Evolutionary conservation across 2,797 vertebrate species (phyloP), one percentile per base, ranked within the genome.

Genomic region (Danionella dracula): DNA sequence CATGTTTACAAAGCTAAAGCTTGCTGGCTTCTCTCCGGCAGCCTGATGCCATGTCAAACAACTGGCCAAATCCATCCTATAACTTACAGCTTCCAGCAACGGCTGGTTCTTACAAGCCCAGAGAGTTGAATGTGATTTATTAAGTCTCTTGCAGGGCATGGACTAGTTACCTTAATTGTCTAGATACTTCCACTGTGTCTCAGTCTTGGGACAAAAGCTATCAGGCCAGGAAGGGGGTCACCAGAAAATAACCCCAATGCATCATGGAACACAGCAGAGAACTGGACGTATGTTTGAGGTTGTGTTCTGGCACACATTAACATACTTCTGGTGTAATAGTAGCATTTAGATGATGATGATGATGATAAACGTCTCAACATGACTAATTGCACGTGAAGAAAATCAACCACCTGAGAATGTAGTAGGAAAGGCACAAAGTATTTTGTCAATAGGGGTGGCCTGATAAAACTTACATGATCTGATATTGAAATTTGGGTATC

Each of bases 301-400:
- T 80, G 79, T 51, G 76, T 69, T 71, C 59, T 59, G 81, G 35
- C 21, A 60, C 38, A 55, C 82, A 84, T 87, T 89, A 91, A 85
- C 81, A 82, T 85, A 84, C 87, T 81, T 86, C 79, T 78, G 83
- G 81, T 79, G 78, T 83, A 85, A 88, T 86, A 78, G 86, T 79
- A 79, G 79, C 67, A 86, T 83, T 41, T 17, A n/a, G 37, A 41
- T 42, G 84, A 81, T 76, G 79, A 79, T 78, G 78, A 57, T 31
- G 15, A 31, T 19, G 54, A 41, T 42, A 57, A n/a, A 57, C 27
- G 2, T 27, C 87, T 84, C 77, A 76, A 54, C 71, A 88, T 88
- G 89, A 93, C 87, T 79, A 86, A 92, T 89, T 88, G 88, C 80
- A 85, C 84, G 86, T 88, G 87, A 77, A 84, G 84, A 80, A 86